A percentile compares a stretch with the other conserved stretches of the same genome.
phyloP scores from a whole-genome alignment of 2,888 invertebrate species.

The Andricus quercusramuli region DNA sequence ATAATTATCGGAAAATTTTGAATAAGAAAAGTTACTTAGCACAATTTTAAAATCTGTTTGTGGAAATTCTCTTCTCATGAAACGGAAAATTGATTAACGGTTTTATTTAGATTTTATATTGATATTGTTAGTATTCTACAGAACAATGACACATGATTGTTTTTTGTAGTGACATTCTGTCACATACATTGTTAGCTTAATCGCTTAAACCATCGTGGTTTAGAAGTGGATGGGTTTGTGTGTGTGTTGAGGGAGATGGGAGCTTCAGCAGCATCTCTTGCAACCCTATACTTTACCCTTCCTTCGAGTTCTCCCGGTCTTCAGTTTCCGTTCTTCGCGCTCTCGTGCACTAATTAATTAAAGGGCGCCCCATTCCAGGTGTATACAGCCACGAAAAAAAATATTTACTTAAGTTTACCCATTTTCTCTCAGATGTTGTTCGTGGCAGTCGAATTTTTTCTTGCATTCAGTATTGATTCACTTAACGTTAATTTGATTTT shows the following conservation, averaged over 20 bases:
- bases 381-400: slow-evolving; percentile 57
- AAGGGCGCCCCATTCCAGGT: slow-evolving; percentile 56
- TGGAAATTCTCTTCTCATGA: too few species aligned
- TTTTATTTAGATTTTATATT: too few species aligned
- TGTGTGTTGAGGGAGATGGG: not conserved
- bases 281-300: slow-evolving; percentile 44
- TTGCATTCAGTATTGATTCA: slow-evolving; percentile 8
- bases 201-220: not conserved
- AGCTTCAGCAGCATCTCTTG: slow-evolving; percentile 41
- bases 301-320: slow-evolving; percentile 45
- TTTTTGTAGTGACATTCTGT: not conserved
- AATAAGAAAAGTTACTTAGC: too few species aligned
- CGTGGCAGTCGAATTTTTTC: not conserved
- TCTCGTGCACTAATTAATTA: slow-evolving; percentile 67
- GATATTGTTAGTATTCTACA: too few species aligned
- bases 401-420: slow-evolving; percentile 61
- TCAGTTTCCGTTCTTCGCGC: slow-evolving; percentile 52
- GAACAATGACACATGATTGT: too few species aligned
- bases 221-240: not conserved
- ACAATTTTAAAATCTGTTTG: too few species aligned
- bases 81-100: too few species aligned
- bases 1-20: not conserved
- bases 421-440: slow-evolving; percentile 40
- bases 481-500: slow-evolving; percentile 5
- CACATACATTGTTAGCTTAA: not conserved